Evolutionary conservation across 1,140 invertebrate species (phyloP).

Genomic region (Lasioglossum baleicum): DNA sequence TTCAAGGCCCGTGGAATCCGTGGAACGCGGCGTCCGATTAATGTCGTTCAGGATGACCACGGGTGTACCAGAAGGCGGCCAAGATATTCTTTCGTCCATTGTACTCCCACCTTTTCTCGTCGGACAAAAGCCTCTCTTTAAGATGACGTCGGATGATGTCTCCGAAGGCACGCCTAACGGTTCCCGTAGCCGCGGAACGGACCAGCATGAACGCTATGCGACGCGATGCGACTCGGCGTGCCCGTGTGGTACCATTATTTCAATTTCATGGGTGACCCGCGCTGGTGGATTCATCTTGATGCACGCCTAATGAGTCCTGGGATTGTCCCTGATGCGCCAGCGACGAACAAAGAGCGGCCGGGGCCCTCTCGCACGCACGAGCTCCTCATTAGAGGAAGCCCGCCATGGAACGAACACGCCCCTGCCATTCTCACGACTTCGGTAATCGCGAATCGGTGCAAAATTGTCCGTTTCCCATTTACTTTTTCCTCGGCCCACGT

Average conservation of each 20-base stretch:
- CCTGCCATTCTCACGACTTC: conserved; percentile 43
- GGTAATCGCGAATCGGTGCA: conserved; percentile 48
- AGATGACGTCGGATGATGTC: conserved; percentile 34
- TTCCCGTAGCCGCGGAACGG: conserved; percentile 23
- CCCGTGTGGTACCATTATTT: conserved; percentile 57
- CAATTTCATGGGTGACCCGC: conserved; percentile 63
- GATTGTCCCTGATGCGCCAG: conserved; percentile 48
- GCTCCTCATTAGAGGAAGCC: conserved; percentile 48
- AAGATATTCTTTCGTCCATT: conserved; percentile 21
- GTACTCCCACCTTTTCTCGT: conserved; percentile 6
- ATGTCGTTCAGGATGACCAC: conserved; percentile 23
- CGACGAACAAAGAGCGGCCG: conserved; percentile 41
- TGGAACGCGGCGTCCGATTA: conserved; percentile 11
- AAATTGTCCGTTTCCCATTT: conserved; percentile 49
- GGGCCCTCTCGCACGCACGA: conserved; percentile 46
- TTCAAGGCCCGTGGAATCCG: conserved; percentile 7
- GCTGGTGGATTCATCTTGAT: conserved; percentile 50
- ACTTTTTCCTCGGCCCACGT: conserved; percentile 19
- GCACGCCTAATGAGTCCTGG: conserved; percentile 58
- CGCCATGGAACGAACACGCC: conserved; percentile 34
- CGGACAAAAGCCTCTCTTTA: conserved; percentile 28
- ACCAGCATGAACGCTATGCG: background rate
- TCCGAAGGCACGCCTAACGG: conserved; percentile 41
- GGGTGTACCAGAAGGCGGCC: background rate
- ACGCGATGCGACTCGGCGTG: background rate